Evolutionary conservation across 2,888 invertebrate species (phyloP), one percentile per base, ranked within the genome.

Genomic region (Incurvaria masculella): DNA sequence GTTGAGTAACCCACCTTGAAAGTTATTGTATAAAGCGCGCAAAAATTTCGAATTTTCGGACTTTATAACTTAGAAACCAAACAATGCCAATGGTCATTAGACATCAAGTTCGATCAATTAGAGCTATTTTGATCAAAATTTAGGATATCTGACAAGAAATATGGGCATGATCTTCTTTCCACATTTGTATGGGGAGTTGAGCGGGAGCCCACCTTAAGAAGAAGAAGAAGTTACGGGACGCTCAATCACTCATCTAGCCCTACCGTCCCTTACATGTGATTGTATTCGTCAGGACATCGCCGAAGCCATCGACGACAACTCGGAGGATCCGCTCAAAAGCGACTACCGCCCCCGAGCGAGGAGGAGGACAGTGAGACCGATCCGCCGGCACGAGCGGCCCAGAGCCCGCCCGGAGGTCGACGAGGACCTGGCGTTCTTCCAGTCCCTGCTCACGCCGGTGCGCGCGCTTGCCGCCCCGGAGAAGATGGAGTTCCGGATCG

Each of bases 401-500:
- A 8, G 6, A 4, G 33, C 14, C 33, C 3, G 11, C 14, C 11
- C 6, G 4, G 14, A 11, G 3, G 33, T 33, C 21, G 42, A 42
- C 18, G 42, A 42, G n/a, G 42, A 42, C n/a, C 20, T 42, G 42
- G 20, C 42, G 2, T 42, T 42, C 21, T 42, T 42, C 14, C 42
- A 42, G 16, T 21, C 21, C 4, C n/a, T 42, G n/a, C 42, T 42
- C 10, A 42, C 42, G 10, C 42, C 42, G 2, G 21, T 42, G 14
- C 20, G 16, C 3, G 10, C 6, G 8, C 16, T 42, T 8, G 21
- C 14, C 18, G 21, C 21, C 21, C 21, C 42, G 2, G 42, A 42
- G 14, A 42, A 42, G 42, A 42, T 42, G 42, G 42, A 42, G 21
- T 42, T 42, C n/a, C 4, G 42, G 16, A 42, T 42, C 5, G 42